Evolutionary conservation across 2,888 invertebrate genomes (phyloP), one percentile per base, ranked within the genome.

Genomic region (Cheilosia impressa): DNA sequence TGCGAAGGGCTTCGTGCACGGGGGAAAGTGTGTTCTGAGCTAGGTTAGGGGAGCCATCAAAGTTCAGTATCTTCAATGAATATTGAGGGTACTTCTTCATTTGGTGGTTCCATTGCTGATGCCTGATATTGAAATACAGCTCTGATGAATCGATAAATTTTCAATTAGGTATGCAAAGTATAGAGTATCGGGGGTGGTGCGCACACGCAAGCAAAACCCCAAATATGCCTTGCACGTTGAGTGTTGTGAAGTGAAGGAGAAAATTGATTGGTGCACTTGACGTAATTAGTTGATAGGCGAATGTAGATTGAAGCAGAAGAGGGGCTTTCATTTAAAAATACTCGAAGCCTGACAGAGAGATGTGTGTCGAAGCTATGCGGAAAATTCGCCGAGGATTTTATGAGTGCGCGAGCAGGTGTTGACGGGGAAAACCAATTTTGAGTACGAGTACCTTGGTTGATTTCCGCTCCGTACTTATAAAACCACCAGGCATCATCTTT

Each of bases 231-330:
- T 47, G 3, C 13, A 38, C 1, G 43, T 19, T 60, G 60, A 63
- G 76, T 69, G 71, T 27, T 62, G 57, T 50, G 10, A 58, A 57
- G 41, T 43, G 58, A 38, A 41, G 62, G 62, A 50, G 66, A 27
- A 72, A 77, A 72, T 77, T 76, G 62, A 72, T 71, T 83, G 66
- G 72, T 62, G 77, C 72, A 83, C 72, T 77, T 72, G 55, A 62
- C 50, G 72, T 73, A 83, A 83, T 83, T 77, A 77, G 66, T 50
- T 77, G 62, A 53, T 60, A 60, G 41, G 43, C 34, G 52, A n/a
- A 34, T 22, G 17, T 19, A 6, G n/a, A 50, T 22, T 17, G 22
- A 22, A 22, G 10, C 4, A 38, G 38, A 38, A 10, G 45, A 2
- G 45, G 45, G 17, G 45, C n/a, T 47, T 13, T 13, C 10, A 38